Conservation (phyloP, 2,113 vertebrate species). For the Takifugu bimaculatus region DNA sequence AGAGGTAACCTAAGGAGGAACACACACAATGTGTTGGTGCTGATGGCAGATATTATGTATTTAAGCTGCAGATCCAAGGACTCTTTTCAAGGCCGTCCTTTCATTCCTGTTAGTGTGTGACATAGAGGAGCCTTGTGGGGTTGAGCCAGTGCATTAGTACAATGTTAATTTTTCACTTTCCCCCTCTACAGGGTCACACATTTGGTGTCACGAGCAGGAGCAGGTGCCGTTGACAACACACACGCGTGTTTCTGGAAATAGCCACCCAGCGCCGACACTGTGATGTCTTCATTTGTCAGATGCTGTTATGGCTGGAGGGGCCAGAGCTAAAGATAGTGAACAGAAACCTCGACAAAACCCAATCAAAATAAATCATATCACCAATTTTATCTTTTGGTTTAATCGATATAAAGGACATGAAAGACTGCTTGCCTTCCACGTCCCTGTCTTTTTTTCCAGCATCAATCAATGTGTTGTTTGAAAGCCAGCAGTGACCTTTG, state of each 20-base stretch:
- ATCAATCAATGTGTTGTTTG: neutral
- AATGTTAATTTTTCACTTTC: neutral
- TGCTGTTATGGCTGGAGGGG: constrained; percentile 40
- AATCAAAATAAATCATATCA: too few species aligned
- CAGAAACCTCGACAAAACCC: constrained; percentile 23
- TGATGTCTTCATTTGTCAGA: constrained; percentile 53
- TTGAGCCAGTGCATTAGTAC: neutral
- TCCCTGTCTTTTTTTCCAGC: neutral
- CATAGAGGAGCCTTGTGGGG: neutral
- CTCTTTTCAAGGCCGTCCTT: constrained; percentile 4
- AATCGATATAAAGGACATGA: too few species aligned
- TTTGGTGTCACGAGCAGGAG: constrained; percentile 6
- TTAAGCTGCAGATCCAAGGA: neutral
- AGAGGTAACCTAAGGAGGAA: constrained; percentile 38
- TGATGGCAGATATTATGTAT: constrained; percentile 12
- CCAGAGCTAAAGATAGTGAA: constrained; percentile 18
- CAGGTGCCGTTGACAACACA: constrained; percentile 30
- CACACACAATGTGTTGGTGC: constrained; percentile 19
- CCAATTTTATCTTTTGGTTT: too few species aligned
- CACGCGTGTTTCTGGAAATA: constrained; percentile 36
- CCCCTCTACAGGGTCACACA: too few species aligned
- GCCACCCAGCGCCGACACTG: constrained; percentile 22
- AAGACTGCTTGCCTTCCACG: neutral
- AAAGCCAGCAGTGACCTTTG: neutral
- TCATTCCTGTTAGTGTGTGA: constrained; percentile 5